Evolutionary conservation across 2,888 invertebrate genomes (phyloP), one percentile per base, ranked within the genome.

Genomic region (Muscina levida): DNA sequence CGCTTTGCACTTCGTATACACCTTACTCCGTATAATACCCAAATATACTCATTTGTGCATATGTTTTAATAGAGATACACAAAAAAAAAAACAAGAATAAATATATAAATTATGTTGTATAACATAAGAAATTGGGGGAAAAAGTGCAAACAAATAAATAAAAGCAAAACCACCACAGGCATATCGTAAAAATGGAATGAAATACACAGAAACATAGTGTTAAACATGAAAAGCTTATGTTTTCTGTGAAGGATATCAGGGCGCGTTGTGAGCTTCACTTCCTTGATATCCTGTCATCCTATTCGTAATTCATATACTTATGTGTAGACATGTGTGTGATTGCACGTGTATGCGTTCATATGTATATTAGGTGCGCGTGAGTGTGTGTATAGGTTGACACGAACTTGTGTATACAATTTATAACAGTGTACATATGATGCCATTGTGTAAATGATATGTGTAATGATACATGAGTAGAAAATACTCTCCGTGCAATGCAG

Each of bases 271-370:
- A 4, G 39, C 37, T 70, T 62, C 15, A 44, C 80, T 57, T 72
- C 66, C 56, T 72, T 37, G 44, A 42, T 80, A 87, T 88, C 86
- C 89, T 88, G 88, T 84, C 85, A 87, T 86, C 88, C 88, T 88
- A 88, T 88, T 88, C 88, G 83, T 84, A 86, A 86, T 87, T 88
- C 89, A 88, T 88, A 88, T 88, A 88, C 89, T 88, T 88, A 88
- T 86, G 88, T 88, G 87, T 86, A 85, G 85, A 86, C 86, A 84
- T 83, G 85, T 84, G 85, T 87, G 82, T 86, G 83, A 53, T 17
- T 48, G 22, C 68, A 53, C 59, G 57, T 65, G 13, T 70, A 22
- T 78, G n/a, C 11, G 53, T 42, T 44, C 24, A 6, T 22, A 17
- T 42, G 62, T 62, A 62, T n/a, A 68, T 39, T 67, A 37, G 10